Base-by-base conservation (phyloP, 2,888 invertebrate genomes). In the Falcaria lacertinaria region DNA sequence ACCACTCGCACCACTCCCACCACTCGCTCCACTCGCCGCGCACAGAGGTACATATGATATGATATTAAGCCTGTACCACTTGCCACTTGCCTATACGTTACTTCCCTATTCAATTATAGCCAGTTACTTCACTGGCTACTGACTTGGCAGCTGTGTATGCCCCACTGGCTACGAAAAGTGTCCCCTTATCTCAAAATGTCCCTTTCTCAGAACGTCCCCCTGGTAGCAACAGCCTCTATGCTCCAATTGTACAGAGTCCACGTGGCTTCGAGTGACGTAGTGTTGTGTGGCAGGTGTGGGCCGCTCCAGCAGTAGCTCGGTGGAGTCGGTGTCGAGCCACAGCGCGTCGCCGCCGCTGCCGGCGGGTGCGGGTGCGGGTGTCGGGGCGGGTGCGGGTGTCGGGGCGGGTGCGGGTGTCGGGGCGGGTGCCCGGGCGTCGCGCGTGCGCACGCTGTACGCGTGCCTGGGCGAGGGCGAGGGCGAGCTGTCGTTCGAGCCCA, bases 401-500 rank as follows among this genome's bases (percentile, higher is more conserved):
- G 98, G 89, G 96, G 97, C 84, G 97, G 97, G 73, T 96, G 97
- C 39, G 33, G 43, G 14, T 45, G 19, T 41, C 34, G 37, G 42
- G 34, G 14, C 38, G 41, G 36, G 40, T 2, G 43, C 28, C 16
- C 35, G 28, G 28, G 40, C 35, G 15, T 19, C 39, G 80, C 92
- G 96, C 74, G 98, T 98, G 50, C 92, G 98, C 70, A 98, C 99
- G 41, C 90, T 99, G 58, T 99, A 98, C 88, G 96, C 97, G 41
- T 99, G 99, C 80, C 91, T 97, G 59, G 98, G 98, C 43, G 98
- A 98, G 89, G 97, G 97, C 85, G 97, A 97, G 74, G 96, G 97
- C 53, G 99, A 99, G 91, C 90, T 99, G 60, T 98, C 98, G 19
- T 99, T 99, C 90, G 97, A 98, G 90, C 98, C 98, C 53, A 98